Conservation (phyloP, 2,888 invertebrate species). For the Willowsia nigromaculata region DNA sequence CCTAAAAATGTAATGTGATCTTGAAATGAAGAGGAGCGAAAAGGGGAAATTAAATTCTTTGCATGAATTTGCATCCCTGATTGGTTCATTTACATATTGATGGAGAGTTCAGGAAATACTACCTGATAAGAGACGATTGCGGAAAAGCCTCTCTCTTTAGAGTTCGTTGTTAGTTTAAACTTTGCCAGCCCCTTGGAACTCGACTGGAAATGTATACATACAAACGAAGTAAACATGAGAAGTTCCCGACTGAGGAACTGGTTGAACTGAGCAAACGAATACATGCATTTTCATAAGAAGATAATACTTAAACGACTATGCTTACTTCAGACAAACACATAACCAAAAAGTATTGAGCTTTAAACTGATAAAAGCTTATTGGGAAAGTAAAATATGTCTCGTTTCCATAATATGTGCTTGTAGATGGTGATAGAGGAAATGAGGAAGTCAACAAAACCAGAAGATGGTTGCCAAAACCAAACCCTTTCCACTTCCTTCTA, state of each 20-base stretch:
- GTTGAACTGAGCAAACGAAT: too few relatives aligned
- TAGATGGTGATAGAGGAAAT: conserved; percentile 42
- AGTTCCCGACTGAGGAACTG: too few relatives aligned
- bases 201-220: neutral
- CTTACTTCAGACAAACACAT: neutral
- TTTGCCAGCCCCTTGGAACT: conserved; percentile 17
- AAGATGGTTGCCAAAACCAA: conserved; percentile 55
- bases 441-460: conserved; percentile 56
- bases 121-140: conserved; percentile 77
- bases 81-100: conserved; percentile 80
- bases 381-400: conserved; percentile 57
- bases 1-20: neutral
- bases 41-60: conserved; percentile 79
- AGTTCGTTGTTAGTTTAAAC: conserved; percentile 36
- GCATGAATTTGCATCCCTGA: conserved; percentile 80
- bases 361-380: conserved; percentile 48
- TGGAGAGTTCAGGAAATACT: conserved; percentile 78
- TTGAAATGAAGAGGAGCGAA: conserved; percentile 66
- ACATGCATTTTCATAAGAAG: neutral
- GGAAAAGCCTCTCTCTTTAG: conserved; percentile 54
- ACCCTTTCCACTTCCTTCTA: conserved; percentile 54
- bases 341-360: conserved; percentile 6
- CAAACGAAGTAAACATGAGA: conserved; percentile 13
- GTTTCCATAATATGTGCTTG: conserved; percentile 21
- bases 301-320: neutral